These are phyloP conservation scores for Listronotus bonariensis DNA, from an alignment of 1,140 invertebrate species.

Conservation along the genomic window DNA sequence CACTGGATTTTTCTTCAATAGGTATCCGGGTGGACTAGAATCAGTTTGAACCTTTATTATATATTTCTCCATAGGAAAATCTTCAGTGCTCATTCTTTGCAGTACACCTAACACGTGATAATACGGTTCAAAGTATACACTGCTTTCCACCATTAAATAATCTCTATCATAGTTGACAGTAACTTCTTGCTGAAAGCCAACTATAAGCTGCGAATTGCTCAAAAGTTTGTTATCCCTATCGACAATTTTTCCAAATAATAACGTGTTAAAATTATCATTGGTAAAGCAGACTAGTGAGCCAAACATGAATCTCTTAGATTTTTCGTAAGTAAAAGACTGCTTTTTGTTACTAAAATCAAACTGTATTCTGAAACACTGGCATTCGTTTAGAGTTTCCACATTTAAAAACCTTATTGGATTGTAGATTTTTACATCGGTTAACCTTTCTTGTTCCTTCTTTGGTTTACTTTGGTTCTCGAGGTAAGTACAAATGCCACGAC, in stretches of 20 bases:
- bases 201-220: slow-evolving; percentile 58
- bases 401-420: slow-evolving; percentile 37
- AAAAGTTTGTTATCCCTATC: slow-evolving; percentile 61
- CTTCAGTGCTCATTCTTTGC: slow-evolving; percentile 58
- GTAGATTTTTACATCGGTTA: slow-evolving; percentile 18
- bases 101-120: slow-evolving; percentile 65
- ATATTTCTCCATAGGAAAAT: slow-evolving; percentile 69
- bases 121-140: slow-evolving; percentile 73
- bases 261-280: slow-evolving; percentile 66
- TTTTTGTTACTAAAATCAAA: slow-evolving; percentile 40
- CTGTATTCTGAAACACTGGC: slow-evolving; percentile 37
- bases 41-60: slow-evolving; percentile 53
- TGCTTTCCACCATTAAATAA: slow-evolving; percentile 68
- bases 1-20: slow-evolving; percentile 3
- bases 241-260: slow-evolving; percentile 69
- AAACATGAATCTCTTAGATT: slow-evolving; percentile 67
- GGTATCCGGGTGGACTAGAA: slow-evolving; percentile 41
- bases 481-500: slow-evolving; percentile 60
- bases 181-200: slow-evolving; percentile 54
- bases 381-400: slow-evolving; percentile 38
- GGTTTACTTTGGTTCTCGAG: slow-evolving; percentile 61
- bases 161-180: slow-evolving; percentile 45
- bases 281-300: slow-evolving; percentile 76
- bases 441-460: slow-evolving; percentile 54
- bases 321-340: slow-evolving; percentile 46